Evolutionary conservation across 1,140 invertebrate species (phyloP), one percentile per base, ranked within the genome.

Genomic region (Euglossa dilemma): DNA sequence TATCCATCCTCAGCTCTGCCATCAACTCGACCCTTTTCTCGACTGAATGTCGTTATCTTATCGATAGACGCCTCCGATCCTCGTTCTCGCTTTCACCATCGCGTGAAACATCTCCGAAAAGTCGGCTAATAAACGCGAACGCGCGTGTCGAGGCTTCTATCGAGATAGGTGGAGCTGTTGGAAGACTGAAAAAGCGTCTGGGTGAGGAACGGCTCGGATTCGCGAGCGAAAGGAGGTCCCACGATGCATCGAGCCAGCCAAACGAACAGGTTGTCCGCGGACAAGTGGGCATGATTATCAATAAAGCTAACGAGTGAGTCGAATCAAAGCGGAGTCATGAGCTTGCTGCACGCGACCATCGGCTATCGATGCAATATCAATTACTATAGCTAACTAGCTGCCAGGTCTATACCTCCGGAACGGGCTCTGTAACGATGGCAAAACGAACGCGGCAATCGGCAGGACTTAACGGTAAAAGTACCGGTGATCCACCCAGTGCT

Each of bases 301-400:
- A 81, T 54, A 56, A 75, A 66, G 36, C 11, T 56, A 66, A 56
- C 54, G 28, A 64, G n/a, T 61, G 12, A 6, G 25, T n/a, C 23
- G 25, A 25, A 12, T 28, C 18, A 11, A 43, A 43, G 8, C 25
- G 14, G n/a, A 14, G n/a, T 12, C 59, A 61, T 28, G 28, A 52
- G 28, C 25, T 25, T 23, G 28, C 20, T n/a, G 47, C 16, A 4
- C 6, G 6, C 50, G 25, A 74, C 28, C 54, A 63, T 25, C 43
- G 12, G n/a, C 23, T 25, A 52, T 61, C 45, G 56, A 18, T 36
- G 56, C n/a, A 47, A 72, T 59, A 80, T 80, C 69, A 61, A 80
- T 80, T 59, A 80, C 43, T 45, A 45, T 14, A 6, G n/a, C 2
- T 25, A 63, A 36, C 16, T 28, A 6, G 61, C 25, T 16, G 25